Conservation (phyloP, 2,113 vertebrate species). For the Cephalopholis sonnerati region DNA sequence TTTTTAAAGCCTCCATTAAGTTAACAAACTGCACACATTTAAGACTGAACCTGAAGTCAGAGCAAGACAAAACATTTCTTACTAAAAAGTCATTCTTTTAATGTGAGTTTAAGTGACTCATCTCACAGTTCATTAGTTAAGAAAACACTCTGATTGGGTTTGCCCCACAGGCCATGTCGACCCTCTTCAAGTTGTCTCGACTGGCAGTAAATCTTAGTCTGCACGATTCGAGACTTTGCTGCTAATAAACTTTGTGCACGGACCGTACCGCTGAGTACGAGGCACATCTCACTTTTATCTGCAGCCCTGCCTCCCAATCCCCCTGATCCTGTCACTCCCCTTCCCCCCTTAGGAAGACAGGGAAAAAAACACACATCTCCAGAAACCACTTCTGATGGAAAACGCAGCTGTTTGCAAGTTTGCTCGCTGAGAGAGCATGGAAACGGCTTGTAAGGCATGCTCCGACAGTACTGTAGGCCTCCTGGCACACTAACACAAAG, state of each 20-base stretch:
- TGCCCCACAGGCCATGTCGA: conserved; percentile 20
- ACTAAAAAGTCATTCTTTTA: conserved; percentile 8
- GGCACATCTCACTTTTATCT: conserved; percentile 78
- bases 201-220: conserved; percentile 38
- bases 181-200: conserved; percentile 14
- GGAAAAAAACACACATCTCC: conserved; percentile 31
- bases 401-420: conserved; percentile 91
- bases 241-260: conserved; percentile 36
- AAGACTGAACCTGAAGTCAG: conserved; percentile 38
- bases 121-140: conserved; percentile 60
- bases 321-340: conserved; percentile 39
- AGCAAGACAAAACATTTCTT: conserved; percentile 20
- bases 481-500: conserved; percentile 62
- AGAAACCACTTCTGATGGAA: conserved; percentile 91
- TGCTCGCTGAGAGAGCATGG: conserved; percentile 85
- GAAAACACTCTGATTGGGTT: conserved; percentile 57
- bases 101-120: conserved; percentile 63
- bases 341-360: conserved; percentile 20
- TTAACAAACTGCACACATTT: conserved; percentile 18
- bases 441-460: conserved; percentile 61
- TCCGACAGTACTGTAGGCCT: conserved; percentile 65
- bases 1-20: conserved; percentile 31
- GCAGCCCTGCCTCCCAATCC: conserved; percentile 27
- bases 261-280: conserved; percentile 28
- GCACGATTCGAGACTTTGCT: conserved; percentile 32